These are phyloP conservation scores for Ptycholaimellus sp. DNA, from an alignment of 2,888 invertebrate genomes.

Conservation along the genomic window DNA sequence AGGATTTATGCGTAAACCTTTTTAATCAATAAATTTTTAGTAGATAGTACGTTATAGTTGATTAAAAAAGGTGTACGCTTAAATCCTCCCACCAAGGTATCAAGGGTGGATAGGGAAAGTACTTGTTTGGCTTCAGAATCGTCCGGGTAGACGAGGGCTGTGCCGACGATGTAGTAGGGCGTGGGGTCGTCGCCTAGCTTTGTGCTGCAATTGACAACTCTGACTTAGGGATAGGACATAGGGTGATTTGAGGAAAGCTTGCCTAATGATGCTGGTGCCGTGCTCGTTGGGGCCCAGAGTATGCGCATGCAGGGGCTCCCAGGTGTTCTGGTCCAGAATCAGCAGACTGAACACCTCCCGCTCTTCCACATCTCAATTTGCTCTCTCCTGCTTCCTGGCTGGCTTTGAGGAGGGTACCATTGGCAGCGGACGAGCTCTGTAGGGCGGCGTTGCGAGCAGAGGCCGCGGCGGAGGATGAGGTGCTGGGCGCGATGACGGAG, in stretches of 20 bases:
- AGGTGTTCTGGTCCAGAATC: constrained; percentile 80
- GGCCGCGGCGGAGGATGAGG: neutral
- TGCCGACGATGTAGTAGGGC: constrained; percentile 78
- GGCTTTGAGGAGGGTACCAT: neutral
- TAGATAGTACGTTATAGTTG: no score
- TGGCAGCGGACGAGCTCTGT: neutral
- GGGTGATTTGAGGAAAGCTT: neutral
- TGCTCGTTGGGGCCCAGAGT: constrained; percentile 71
- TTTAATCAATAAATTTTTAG: no score
- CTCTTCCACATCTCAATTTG: constrained; percentile 5
- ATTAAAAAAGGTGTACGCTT: no score
- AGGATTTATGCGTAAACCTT: no score
- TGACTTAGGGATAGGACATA: neutral
- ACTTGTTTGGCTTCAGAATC: constrained; percentile 90
- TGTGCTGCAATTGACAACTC: constrained; percentile 5
- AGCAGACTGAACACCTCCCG: constrained; percentile 58
- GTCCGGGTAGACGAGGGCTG: constrained; percentile 73
- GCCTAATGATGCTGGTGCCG: constrained; percentile 35
- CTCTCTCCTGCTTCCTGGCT: neutral
- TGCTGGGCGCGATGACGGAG: neutral
- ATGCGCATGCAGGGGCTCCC: constrained; percentile 78
- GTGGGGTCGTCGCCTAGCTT: constrained; percentile 56
- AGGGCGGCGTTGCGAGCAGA: constrained; percentile 1
- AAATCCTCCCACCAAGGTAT: no score
- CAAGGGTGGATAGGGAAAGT: no score